A percentile compares a stretch with the other conserved stretches of the same genome.
Evolutionary conservation across 2,113 vertebrate species (phyloP).

Genomic region (Thamnophis sirtalis): DNA sequence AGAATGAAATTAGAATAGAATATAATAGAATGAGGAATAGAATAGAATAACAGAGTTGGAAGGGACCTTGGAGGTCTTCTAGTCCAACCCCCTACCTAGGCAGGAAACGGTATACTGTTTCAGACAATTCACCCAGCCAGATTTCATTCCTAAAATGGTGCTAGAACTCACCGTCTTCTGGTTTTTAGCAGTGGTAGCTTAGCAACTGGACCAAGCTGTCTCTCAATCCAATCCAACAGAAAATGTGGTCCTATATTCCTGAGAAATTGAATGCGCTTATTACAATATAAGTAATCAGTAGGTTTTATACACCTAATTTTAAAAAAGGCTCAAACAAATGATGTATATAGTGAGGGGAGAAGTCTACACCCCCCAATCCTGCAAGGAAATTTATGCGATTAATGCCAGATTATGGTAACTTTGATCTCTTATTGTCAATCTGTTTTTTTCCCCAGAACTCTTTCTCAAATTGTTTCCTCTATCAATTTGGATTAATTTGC

Average conservation of each 20-base stretch:
- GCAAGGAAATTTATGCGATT: background rate
- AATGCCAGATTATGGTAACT: background rate
- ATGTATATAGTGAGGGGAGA: background rate
- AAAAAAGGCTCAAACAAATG: no score
- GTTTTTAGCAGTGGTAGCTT: no score
- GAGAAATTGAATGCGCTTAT: background rate
- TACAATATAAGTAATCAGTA: background rate
- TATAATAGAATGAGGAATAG: no score
- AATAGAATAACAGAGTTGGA: no score
- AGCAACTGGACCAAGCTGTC: no score
- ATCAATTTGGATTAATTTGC: slow-evolving; percentile 70
- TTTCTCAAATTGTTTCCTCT: slow-evolving; percentile 41
- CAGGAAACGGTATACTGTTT: no score
- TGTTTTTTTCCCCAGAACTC: slow-evolving; percentile 47
- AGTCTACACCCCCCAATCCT: background rate
- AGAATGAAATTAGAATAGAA: no score
- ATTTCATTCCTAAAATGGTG: no score
- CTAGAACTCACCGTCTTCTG: no score
- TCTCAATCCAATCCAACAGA: background rate
- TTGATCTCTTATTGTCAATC: slow-evolving; percentile 35
- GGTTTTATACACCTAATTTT: background rate
- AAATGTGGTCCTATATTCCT: background rate
- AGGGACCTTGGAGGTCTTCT: no score
- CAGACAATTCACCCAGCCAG: no score
- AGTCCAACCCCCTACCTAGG: no score